These are phyloP conservation scores for Macrobrachium nipponense DNA, from an alignment of 1,140 invertebrate genomes.

Conservation along the genomic window DNA sequence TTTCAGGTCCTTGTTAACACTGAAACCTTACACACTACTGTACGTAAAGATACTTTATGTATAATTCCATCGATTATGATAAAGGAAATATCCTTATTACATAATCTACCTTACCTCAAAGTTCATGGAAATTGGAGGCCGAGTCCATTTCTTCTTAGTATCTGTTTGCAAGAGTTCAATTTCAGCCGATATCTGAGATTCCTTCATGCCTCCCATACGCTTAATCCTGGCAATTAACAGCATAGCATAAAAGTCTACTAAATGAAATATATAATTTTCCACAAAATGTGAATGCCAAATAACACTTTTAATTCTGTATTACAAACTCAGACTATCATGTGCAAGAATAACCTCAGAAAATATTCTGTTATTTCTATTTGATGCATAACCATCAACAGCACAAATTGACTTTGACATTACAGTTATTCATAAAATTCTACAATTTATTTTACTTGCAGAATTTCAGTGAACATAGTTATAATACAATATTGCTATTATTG, in stretches of 20 bases:
- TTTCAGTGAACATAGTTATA: not conserved
- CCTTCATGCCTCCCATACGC: conserved; percentile 99
- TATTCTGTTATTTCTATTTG: too few relatives aligned
- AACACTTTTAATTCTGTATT: too few relatives aligned
- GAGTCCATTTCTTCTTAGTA: conserved; percentile 99
- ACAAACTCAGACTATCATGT: too few relatives aligned
- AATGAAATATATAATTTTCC: not conserved
- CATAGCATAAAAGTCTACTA: too few relatives aligned
- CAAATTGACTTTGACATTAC: too few relatives aligned
- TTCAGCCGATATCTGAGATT: conserved; percentile 98
- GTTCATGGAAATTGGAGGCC: conserved; percentile 99
- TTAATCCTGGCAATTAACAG: conserved; percentile 81
- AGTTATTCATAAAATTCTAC: too few relatives aligned
- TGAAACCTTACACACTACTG: too few relatives aligned
- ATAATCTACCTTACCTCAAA: conserved; percentile 84
- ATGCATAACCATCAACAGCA: too few relatives aligned
- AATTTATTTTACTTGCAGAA: too few relatives aligned
- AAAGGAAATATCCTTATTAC: not conserved
- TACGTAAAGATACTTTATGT: too few relatives aligned
- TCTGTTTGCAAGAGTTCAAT: conserved; percentile 99
- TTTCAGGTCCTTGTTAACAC: too few relatives aligned
- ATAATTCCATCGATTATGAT: not conserved
- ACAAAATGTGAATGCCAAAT: not conserved
- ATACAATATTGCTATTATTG: not conserved
- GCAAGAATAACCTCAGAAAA: too few relatives aligned